Evolutionary conservation across 2,113 vertebrate species (phyloP), one percentile per base, ranked within the genome.

Genomic region (Menura novaehollandiae): DNA sequence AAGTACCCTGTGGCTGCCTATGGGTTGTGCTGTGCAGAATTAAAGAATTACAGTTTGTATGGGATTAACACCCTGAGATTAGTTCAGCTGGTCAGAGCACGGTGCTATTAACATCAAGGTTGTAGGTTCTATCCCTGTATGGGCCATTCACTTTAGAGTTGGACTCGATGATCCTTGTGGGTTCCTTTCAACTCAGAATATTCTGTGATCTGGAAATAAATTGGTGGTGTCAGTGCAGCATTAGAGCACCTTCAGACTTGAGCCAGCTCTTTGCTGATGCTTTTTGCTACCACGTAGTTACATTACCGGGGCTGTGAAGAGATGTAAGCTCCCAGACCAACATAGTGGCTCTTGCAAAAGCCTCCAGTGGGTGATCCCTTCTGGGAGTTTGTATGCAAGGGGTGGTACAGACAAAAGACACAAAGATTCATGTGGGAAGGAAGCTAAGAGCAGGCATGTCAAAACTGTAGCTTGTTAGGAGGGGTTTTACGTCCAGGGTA

Each of bases 301-400:
- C 0, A 2, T 56, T 46, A 58, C 28, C 27, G 44, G 63, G 39
- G 13, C 59, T 0, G 0, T 6, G 68, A 73, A 30, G 82, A 51
- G 49, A 22, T 4, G 7, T 7, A 14, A 75, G 28, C 32, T 86
- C 71, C 41, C n/a, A 66, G 67, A 69, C 32, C 41, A 43, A 20
- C 26, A 9, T 19, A 26, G 74, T 0, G 1, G 43, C 39, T 87
- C 51, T 53, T n/a, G 41, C 35, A 55, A 79, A 64, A 92, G 30
- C 51, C 74, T 69, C 33, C 11, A 37, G 56, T 32, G 69, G 7
- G 10, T 56, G 56, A 68, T 51, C 14, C 17, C 24, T 87, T 52
- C 47, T 79, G 35, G 19, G 53, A 56, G 27, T 30, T 56, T 33
- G 10, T 43, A 7, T 1, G 0, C 27, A 24, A 55, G 69, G 35